Percentiles rank a stretch among this genome's conserved stretches.
Evolutionary conservation across 2,888 invertebrate species (phyloP).

Genomic region (Pterobdella sp.): DNA sequence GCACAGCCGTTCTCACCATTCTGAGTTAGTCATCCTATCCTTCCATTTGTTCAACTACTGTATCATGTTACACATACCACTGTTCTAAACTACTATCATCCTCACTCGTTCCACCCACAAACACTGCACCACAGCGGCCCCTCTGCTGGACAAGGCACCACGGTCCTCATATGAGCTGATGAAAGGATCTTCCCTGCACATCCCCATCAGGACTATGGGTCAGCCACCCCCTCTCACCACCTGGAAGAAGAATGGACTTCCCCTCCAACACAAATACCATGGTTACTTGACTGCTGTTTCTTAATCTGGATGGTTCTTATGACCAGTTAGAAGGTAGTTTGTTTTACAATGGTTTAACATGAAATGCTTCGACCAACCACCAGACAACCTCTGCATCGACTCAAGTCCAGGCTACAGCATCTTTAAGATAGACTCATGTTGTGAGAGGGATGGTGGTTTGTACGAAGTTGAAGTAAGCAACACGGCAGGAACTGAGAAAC

Average conservation of each 20-base stretch:
- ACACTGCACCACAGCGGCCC: constrained; percentile 32
- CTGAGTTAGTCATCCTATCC: constrained; percentile 34
- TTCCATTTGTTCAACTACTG: neutral
- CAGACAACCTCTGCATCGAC: constrained; percentile 37
- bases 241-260: constrained; percentile 44
- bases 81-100: neutral
- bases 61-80: neutral
- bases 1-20: constrained; percentile 36
- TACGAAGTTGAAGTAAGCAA: constrained; percentile 40
- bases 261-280: constrained; percentile 19
- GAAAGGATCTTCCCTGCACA: constrained; percentile 35
- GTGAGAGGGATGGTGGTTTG: constrained; percentile 39
- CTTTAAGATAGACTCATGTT: constrained; percentile 36
- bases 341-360: no score
- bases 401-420: constrained; percentile 37
- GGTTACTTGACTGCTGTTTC: neutral
- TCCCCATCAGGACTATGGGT: constrained; percentile 43
- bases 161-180: constrained; percentile 35
- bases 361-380: neutral
- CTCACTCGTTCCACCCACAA: constrained; percentile 4
- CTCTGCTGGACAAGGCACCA: constrained; percentile 35
- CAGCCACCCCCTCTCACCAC: constrained; percentile 50
- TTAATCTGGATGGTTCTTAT: neutral
- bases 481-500: constrained; percentile 36
- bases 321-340: no score